A percentile compares a stretch with the other conserved stretches of the same genome.
Conservation (phyloP, 2,888 invertebrate species). For the Apocheima hispidaria region DNA sequence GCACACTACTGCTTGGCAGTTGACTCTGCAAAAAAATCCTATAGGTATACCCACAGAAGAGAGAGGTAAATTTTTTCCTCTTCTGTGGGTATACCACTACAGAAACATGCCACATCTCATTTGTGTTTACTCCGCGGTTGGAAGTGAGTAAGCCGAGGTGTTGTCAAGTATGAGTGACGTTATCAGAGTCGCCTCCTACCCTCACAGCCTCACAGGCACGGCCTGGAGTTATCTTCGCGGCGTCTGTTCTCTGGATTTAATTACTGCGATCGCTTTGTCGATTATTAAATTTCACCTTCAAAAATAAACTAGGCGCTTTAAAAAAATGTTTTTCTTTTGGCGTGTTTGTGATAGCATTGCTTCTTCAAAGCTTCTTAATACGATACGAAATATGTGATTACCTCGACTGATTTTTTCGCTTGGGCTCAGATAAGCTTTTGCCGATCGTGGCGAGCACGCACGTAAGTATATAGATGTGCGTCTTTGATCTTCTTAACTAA, state of each 20-base stretch:
- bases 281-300: conserved; percentile 26
- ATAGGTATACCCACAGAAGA: too few relatives aligned
- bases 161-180: conserved; percentile 74
- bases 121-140: conserved; percentile 19
- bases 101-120: conserved; percentile 2
- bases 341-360: too few relatives aligned
- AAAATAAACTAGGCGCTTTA: conserved; percentile 14
- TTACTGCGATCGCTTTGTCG: conserved; percentile 55
- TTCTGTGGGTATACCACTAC: too few relatives aligned
- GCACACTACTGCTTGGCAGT: too few relatives aligned
- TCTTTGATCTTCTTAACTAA: conserved; percentile 7
- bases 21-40: too few relatives aligned
- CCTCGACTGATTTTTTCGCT: too few relatives aligned
- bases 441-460: neutral
- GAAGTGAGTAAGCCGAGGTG: conserved; percentile 55
- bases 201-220: conserved; percentile 58
- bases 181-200: conserved; percentile 60
- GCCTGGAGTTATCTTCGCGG: conserved; percentile 64
- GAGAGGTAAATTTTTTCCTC: too few relatives aligned
- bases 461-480: neutral
- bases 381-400: too few relatives aligned
- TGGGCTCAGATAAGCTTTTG: neutral
- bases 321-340: too few relatives aligned
- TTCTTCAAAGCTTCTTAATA: too few relatives aligned
- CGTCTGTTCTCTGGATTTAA: conserved; percentile 72